Percentiles rank a stretch among this genome's conserved stretches.
Conservation (phyloP, 2,797 vertebrate species). For the Diglossa cyanea region DNA sequence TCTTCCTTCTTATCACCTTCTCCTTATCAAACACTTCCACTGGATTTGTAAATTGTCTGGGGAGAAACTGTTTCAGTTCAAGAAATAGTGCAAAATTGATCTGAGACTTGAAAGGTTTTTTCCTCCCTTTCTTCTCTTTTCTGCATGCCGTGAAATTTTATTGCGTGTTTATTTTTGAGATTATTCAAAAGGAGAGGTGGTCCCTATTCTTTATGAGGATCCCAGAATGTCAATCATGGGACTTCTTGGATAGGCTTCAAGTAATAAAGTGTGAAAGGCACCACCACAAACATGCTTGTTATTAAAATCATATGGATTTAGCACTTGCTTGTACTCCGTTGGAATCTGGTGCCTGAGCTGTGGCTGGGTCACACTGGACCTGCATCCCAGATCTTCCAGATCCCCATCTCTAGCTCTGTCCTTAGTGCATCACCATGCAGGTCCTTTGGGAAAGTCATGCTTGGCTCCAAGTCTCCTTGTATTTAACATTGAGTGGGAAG, state of each 20-base stretch:
- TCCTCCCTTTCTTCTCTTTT: neutral
- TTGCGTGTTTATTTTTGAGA: neutral
- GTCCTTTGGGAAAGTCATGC: neutral
- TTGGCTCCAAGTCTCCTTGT: neutral
- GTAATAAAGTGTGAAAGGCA: neutral
- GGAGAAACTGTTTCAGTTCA: neutral
- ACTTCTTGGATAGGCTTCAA: neutral
- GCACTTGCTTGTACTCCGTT: neutral
- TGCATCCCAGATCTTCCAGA: neutral
- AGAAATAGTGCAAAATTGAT: neutral
- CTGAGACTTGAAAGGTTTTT: neutral
- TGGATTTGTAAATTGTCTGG: neutral
- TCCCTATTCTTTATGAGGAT: neutral
- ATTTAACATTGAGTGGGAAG: neutral
- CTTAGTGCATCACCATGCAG: accelerated
- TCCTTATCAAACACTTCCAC: neutral
- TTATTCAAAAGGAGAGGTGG: neutral
- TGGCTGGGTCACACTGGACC: accelerated
- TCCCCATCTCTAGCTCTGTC: neutral
- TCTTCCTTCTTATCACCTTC: neutral
- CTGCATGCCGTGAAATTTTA: neutral
- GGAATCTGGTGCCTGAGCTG: neutral
- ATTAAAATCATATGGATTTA: neutral
- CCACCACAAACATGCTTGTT: neutral
- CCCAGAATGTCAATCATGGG: neutral